These are phyloP conservation scores for Himalopsyche japonica DNA, from an alignment of 2,888 invertebrate species.

Conservation along the genomic window DNA sequence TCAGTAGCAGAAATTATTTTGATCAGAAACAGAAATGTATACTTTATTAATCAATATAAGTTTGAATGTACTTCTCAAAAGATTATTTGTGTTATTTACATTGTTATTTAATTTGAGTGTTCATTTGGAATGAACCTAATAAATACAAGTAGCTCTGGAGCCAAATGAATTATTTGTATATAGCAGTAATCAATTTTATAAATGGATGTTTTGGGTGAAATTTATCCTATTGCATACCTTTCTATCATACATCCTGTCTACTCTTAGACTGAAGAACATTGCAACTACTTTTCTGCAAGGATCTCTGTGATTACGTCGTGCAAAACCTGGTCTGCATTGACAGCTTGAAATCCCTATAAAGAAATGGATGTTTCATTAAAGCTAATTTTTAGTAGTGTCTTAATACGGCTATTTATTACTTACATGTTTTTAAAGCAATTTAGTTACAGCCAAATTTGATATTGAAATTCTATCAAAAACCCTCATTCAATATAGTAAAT, in stretches of 20 bases:
- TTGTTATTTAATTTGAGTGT: too few species aligned
- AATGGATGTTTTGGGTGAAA: neutral
- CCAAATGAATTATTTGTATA: too few species aligned
- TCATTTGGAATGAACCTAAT: too few species aligned
- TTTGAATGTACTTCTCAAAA: too few species aligned
- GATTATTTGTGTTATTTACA: too few species aligned
- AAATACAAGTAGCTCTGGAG: too few species aligned
- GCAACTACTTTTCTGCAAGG: constrained; percentile 79
- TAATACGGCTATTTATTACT: neutral
- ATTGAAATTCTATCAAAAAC: too few species aligned
- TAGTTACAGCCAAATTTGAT: neutral
- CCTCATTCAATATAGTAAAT: too few species aligned
- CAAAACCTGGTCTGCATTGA: constrained; percentile 80
- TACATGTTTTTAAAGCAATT: neutral
- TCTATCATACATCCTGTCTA: constrained; percentile 81
- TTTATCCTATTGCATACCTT: constrained; percentile 47
- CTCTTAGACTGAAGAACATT: constrained; percentile 76
- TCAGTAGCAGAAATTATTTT: too few species aligned
- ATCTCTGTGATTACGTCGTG: constrained; percentile 71
- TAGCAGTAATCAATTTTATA: too few species aligned
- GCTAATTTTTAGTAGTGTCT: neutral
- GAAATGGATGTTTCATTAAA: neutral
- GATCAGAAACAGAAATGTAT: too few species aligned
- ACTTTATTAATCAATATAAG: too few species aligned
- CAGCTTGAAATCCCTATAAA: constrained; percentile 79